Base-by-base conservation (phyloP, 1,140 invertebrate genomes). In the Drosophila rhopaloa region DNA sequence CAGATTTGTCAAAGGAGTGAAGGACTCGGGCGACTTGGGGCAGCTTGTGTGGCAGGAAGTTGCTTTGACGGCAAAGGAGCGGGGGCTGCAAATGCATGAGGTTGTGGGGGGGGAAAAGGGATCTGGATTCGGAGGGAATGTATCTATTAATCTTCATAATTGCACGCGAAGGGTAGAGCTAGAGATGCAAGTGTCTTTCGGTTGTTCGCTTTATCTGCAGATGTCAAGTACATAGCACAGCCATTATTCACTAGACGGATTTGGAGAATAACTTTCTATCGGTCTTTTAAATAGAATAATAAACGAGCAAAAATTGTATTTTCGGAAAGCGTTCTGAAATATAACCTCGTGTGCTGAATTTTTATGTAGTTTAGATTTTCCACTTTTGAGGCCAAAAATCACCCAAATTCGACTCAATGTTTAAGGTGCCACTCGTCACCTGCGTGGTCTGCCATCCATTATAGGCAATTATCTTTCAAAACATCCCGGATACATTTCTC, bases 1-100 rank as follows among this genome's bases (percentile, higher is more conserved):
- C 73, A 76, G 73, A 76, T 76, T 76, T 76, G 73, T 76, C 73
- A 76, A 76, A 76, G 73, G 73, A 76, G 40, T 76, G 67, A 71
- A 71, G 67, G 67, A 71, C 67, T 76, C 67, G 43, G 43, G 51
- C 51, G 70, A 53, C 71, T 74, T 72, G 66, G 54, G 66, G 67
- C 66, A 71, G 66, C 66, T 53, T 46, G 56, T 48, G 40, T 32
- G 72, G 73, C 72, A 76, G 73, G 73, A 76, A 76, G 73, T 76
- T 59, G 66, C 72, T 67, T 58, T 76, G 40, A 41, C 29, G 44
- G 19, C 51, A 32, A 8, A 14, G 11, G 24, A 43, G 35, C 57
- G 9, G 40, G 40, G 63, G 7, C 6, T 11, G 41, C 27, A 40
- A 41, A 24, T 24, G 63, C 41, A 61, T 14, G 35, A 29, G 59